These are phyloP conservation scores for Pedionomus torquatus DNA, from an alignment of 2,113 vertebrate genomes.

Conservation along the genomic window DNA sequence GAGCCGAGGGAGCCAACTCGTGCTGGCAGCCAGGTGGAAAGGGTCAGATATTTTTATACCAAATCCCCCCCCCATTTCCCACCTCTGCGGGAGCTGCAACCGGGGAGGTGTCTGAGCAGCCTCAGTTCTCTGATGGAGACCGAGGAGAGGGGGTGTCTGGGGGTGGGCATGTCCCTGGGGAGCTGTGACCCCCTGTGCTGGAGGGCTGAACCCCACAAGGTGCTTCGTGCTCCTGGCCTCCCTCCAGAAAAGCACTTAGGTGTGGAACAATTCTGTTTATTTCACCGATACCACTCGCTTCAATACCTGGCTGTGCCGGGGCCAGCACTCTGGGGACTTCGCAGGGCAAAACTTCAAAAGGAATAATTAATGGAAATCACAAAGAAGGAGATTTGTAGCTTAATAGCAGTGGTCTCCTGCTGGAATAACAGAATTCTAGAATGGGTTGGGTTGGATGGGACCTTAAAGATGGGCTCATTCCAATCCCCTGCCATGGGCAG, in stretches of 20 bases:
- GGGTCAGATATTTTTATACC: not conserved
- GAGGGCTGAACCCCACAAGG: not conserved
- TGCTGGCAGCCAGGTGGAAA: not conserved
- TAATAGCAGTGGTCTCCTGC: rapidly evolving
- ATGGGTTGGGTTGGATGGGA: not conserved
- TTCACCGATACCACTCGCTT: not conserved
- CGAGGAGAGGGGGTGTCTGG: not conserved
- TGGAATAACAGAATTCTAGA: not conserved
- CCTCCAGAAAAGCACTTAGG: not conserved
- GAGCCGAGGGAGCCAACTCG: not conserved
- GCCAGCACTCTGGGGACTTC: not conserved
- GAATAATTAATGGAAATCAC: not conserved
- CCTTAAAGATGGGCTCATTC: not conserved
- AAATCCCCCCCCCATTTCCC: not conserved
- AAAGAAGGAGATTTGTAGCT: not conserved
- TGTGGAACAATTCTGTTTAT: not conserved
- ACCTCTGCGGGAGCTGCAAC: too few species aligned
- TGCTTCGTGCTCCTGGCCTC: not conserved
- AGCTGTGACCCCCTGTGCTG: not conserved
- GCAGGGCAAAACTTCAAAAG: not conserved
- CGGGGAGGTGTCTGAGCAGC: rapidly evolving
- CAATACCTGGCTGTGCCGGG: not conserved
- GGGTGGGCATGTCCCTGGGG: not conserved
- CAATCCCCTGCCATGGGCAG: not conserved
- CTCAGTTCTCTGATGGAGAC: rapidly evolving